Evolutionary conservation across 2,888 invertebrate genomes (phyloP).

Genomic region (Tupiocoris notatus): DNA sequence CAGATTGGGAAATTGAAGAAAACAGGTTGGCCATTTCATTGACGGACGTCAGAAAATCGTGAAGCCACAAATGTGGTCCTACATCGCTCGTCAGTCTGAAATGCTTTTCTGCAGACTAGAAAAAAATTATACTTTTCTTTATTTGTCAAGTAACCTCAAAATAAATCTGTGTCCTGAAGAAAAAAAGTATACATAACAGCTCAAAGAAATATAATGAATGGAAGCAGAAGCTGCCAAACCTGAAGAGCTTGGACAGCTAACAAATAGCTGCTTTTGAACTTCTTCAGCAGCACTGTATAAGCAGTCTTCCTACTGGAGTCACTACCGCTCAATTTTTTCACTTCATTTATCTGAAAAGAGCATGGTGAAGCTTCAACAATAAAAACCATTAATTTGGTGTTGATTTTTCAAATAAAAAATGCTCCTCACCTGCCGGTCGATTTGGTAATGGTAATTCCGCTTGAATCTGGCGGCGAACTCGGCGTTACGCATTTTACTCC

Average conservation of each 20-base stretch:
- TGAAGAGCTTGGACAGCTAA: constrained; percentile 32
- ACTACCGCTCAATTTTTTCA: constrained; percentile 26
- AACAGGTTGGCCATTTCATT: constrained; percentile 31
- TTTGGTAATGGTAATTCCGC: constrained; percentile 38
- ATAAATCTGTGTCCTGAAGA: too few species aligned
- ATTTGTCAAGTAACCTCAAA: too few species aligned
- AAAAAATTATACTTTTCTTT: too few species aligned
- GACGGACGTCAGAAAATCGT: constrained; percentile 32
- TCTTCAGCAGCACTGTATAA: constrained; percentile 6
- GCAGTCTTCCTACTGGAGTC: constrained; percentile 26
- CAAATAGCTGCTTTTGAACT: constrained; percentile 28
- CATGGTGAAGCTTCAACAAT: too few species aligned
- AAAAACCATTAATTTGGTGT: too few species aligned
- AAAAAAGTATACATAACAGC: too few species aligned
- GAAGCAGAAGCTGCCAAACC: too few species aligned
- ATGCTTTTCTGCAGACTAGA: constrained; percentile 36
- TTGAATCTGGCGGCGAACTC: constrained; percentile 36
- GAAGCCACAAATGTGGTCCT: constrained; percentile 22
- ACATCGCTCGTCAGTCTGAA: constrained; percentile 9
- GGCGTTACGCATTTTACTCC: constrained; percentile 27
- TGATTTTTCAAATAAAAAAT: neutral
- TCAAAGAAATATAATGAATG: too few species aligned
- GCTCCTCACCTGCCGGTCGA: constrained; percentile 23
- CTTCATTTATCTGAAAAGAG: constrained; percentile 35
- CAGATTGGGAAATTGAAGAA: constrained; percentile 9